Percentiles rank a stretch among this genome's conserved stretches.
phyloP scores from a whole-genome alignment of 2,797 vertebrate genomes.

The Pelodytes ibericus region DNA sequence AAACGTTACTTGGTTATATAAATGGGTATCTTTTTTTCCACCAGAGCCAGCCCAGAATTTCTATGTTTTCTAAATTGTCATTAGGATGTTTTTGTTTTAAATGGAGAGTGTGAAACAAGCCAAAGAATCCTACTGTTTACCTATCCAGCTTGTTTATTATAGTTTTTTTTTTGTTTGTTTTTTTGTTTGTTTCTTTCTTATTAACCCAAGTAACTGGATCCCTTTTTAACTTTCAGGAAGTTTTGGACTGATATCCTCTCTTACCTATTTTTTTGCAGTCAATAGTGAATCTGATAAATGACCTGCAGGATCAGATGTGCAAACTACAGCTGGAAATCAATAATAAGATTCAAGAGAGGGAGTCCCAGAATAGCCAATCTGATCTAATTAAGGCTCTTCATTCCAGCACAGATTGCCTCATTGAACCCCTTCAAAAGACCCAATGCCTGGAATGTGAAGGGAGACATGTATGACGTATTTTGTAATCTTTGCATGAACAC shows the following conservation, averaged over 20 bases:
- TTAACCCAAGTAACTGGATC: too few species aligned
- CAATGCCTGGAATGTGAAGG: constrained; percentile 74
- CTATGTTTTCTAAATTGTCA: too few species aligned
- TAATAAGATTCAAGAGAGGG: constrained; percentile 92
- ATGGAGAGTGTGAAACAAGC: too few species aligned
- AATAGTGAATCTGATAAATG: constrained; percentile 97
- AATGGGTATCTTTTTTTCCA: too few species aligned
- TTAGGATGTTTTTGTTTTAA: too few species aligned
- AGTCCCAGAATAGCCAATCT: constrained; percentile 75
- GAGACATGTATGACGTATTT: constrained; percentile 83
- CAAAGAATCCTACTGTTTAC: too few species aligned
- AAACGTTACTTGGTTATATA: too few species aligned
- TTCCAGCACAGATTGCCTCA: constrained; percentile 59
- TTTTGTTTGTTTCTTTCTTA: too few species aligned
- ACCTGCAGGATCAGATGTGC: constrained; percentile 98
- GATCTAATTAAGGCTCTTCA: constrained; percentile 63
- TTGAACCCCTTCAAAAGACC: constrained; percentile 72
- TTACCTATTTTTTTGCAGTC: constrained; percentile 75
- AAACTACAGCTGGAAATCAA: constrained; percentile 95
- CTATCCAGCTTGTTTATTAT: too few species aligned
- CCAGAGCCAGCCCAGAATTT: too few species aligned
- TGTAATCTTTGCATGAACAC: constrained; percentile 61
- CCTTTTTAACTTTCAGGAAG: not conserved
- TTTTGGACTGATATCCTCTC: not conserved
- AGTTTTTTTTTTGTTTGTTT: too few species aligned